Base-by-base conservation (phyloP, 2,888 invertebrate species). In the Erannis defoliaria region DNA sequence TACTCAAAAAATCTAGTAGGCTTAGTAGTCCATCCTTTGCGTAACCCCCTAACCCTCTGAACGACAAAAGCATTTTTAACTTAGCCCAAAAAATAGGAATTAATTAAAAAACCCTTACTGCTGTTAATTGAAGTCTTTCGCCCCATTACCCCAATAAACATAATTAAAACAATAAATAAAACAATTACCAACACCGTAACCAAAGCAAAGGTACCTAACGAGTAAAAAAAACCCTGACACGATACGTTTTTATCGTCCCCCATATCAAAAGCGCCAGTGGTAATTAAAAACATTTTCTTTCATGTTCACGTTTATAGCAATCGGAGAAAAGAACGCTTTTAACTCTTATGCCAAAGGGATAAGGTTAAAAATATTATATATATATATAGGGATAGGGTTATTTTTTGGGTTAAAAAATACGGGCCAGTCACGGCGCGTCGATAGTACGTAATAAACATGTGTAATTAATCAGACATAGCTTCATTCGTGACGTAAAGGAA, bases 281-380 rank as follows among this genome's bases (percentile, higher is more conserved):
- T 68, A 68, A 68, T 68, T 68, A 68, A 68, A 68, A 68, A 63
- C 63, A 63, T 63, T 56, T 65, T 60, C 61, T 66, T 63, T 65
- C 65, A 62, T 66, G 68, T 66, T 26, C 33, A 55, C 57, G 50
- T 55, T 62, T 58, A 62, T 54, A 43, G 54, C 18, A 62, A 57
- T 62, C 9, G 46, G 46, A 62, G 31, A 29, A 62, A 61, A 31
- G 1, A 9, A 10, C 40, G 9, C 46, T 37, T 54, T 29, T 56
- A 9, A 21, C 14, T 42, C 42, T 35, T 62, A 57, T 49, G 4
- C 14, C 33, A 5, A 16, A 12, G 26, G 29, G 12, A 18, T 56
- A 57, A 18, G 46, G 62, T 57, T 31, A 1, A 42, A 16, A 56
- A 23, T 56, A 1, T 16, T 6, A 19, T 12, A 4, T 29, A n/a